A percentile compares a stretch with the other conserved stretches of the same genome.
phyloP scores from a whole-genome alignment of 2,888 invertebrate genomes.

The Trachelus tabidus region DNA sequence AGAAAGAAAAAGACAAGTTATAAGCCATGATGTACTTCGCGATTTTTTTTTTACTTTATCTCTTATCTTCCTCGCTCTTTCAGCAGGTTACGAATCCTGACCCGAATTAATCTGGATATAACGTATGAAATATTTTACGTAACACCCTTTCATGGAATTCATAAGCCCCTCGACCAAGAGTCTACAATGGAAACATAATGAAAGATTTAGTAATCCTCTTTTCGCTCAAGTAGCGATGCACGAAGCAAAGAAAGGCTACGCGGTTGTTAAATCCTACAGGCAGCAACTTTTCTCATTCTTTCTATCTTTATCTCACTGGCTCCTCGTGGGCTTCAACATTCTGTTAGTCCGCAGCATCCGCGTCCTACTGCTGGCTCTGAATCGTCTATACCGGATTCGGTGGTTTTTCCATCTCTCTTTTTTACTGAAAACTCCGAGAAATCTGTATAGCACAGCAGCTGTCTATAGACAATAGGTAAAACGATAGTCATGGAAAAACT shows the following conservation, averaged over 20 bases:
- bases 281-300: slow-evolving; percentile 9
- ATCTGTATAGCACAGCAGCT: not conserved
- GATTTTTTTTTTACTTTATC: not conserved
- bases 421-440: slow-evolving; percentile 11
- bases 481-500: not conserved
- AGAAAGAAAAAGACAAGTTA: not conserved
- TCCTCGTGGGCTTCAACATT: not conserved
- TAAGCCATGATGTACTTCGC: not conserved
- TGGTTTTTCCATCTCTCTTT: slow-evolving; percentile 2
- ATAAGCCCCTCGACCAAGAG: slow-evolving; percentile 2
- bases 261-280: slow-evolving; percentile 3
- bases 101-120: not conserved
- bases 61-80: not conserved
- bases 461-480: not conserved
- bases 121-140: not conserved
- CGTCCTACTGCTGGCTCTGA: not conserved
- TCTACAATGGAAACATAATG: slow-evolving; percentile 28
- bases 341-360: not conserved
- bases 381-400: not conserved
- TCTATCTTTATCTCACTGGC: slow-evolving; percentile 4
- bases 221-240: slow-evolving; percentile 12
- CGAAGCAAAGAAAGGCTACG: not conserved
- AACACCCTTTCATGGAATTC: not conserved
- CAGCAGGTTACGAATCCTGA: not conserved
- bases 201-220: slow-evolving; percentile 32